phyloP scores from a whole-genome alignment of 2,113 vertebrate species.

The Anguilla rostrata region DNA sequence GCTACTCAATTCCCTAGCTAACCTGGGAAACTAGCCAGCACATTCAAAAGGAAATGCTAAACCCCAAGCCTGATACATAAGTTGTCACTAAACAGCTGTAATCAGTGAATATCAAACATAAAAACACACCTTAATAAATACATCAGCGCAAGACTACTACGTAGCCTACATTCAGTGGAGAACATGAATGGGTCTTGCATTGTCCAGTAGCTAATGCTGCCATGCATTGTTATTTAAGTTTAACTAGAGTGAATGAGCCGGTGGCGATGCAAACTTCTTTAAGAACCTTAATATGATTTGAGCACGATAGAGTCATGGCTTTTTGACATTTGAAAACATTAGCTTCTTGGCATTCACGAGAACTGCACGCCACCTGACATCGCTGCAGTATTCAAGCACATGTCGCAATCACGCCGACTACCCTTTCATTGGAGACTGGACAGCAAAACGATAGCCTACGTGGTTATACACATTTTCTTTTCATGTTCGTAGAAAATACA shows the following conservation, averaged over 20 bases:
- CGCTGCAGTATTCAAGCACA: neutral
- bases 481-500: neutral
- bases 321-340: neutral
- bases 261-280: neutral
- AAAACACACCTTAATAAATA: neutral
- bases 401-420: constrained; percentile 6
- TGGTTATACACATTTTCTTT: neutral
- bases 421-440: neutral
- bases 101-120: neutral
- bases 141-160: neutral
- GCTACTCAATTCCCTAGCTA: neutral
- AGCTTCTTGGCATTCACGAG: neutral
- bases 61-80: neutral
- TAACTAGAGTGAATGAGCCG: neutral
- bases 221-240: neutral
- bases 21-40: neutral
- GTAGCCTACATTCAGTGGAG: neutral
- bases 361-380: neutral
- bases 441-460: neutral
- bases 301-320: neutral
- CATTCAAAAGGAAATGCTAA: neutral
- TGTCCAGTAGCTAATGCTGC: neutral
- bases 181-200: neutral
- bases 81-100: neutral
- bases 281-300: neutral